Evolutionary conservation across 2,888 invertebrate species (phyloP), one percentile per base, ranked within the genome.

Genomic region (Aphodius sticticus): DNA sequence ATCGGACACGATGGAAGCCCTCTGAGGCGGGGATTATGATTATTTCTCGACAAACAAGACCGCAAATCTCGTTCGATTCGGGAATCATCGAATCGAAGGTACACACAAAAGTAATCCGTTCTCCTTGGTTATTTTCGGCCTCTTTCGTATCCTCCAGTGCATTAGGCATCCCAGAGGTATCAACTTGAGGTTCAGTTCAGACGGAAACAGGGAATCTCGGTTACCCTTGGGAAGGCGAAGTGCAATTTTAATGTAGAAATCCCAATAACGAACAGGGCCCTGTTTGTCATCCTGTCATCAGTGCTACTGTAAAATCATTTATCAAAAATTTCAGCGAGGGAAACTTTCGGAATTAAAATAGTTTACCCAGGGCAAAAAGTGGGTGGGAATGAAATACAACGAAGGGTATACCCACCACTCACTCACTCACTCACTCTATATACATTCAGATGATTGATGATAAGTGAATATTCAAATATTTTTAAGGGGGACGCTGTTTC

Each of bases 251-350:
- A 53, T 53, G 53, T 53, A 12, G 12, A 53, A 9, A 12, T 53
- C 12, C 53, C 1, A 12, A 53, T 53, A 12, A 12, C 53, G 53
- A 53, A 53, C 12, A 9, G 53, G 9, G 53, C 53, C 53, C 53
- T 53, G 53, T 53, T 53, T 53, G 53, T 53, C 53, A 53, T 53
- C 53, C 53, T 53, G 53, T 53, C 53, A 53, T 53, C 53, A 53
- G 53, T 12, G 53, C 53, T 1, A 53, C 53, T 53, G 9, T 12
- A 53, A 53, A 53, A 53, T 53, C 53, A 53, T 53, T 53, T 53
- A 53, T 53, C 53, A 53, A 53, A 53, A 53, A 53, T 53, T 53
- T 53, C 53, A 53, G 53, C 53, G 53, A 53, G 53, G 53, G 53
- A 53, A 53, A 53, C 53, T 53, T 53, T 53, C 53, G 12, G 53